Base-by-base conservation (phyloP, 2,888 invertebrate genomes). In the Caenorhabditis auriculariae region DNA sequence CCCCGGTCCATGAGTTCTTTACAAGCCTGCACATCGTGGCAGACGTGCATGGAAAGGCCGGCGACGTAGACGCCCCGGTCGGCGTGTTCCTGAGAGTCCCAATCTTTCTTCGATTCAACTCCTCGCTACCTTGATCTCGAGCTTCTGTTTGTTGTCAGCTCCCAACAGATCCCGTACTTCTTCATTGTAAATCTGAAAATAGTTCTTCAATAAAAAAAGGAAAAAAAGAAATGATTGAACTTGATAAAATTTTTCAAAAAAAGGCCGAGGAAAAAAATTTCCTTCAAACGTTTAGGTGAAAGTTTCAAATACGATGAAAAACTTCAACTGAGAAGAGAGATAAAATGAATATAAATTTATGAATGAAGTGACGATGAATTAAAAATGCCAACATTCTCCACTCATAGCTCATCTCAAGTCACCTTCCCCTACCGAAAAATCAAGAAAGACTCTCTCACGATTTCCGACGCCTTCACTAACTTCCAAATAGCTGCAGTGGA, bases 401-500 rank as follows among this genome's bases (percentile, higher is more conserved):
- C n/a, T n/a, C n/a, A n/a, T n/a, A n/a, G n/a, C n/a, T n/a, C n/a
- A n/a, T n/a, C n/a, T n/a, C n/a, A n/a, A n/a, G n/a, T n/a, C n/a
- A n/a, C n/a, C n/a, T n/a, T n/a, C n/a, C n/a, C n/a, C n/a, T n/a
- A n/a, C n/a, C n/a, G n/a, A n/a, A n/a, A n/a, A n/a, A n/a, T n/a
- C n/a, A n/a, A n/a, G n/a, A n/a, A n/a, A n/a, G n/a, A n/a, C n/a
- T n/a, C n/a, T n/a, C n/a, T n/a, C n/a, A n/a, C n/a, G n/a, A n/a
- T n/a, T n/a, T n/a, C n/a, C n/a, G n/a, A 32, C 32, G 32, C 15
- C 5, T 42, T 49, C 27, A 9, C 23, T 39, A 19, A 81, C 81
- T 69, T 91, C 91, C 63, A 91, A 84, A 81, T 90, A 91, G 57
- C 89, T 89, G 45, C 89, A 88, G 66, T 89, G 86, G 0, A 90